Percentiles rank a stretch among this genome's conserved stretches.
Conservation (phyloP, 2,113 vertebrate species). For the Sardina pilchardus region DNA sequence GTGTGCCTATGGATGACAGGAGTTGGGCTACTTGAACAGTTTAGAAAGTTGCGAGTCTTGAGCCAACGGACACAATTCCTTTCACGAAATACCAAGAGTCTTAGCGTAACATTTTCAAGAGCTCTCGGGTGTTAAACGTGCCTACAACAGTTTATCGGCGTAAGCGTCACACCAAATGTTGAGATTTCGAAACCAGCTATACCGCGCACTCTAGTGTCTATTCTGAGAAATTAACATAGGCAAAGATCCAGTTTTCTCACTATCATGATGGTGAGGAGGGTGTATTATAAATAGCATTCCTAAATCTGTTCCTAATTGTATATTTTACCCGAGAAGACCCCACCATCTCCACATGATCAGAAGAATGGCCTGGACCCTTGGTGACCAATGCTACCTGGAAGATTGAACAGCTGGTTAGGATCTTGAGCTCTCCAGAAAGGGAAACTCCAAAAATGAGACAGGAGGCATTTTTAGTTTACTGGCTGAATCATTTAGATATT, state of each 20-base stretch:
- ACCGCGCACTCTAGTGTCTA: conserved; percentile 14
- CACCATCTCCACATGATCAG: background rate
- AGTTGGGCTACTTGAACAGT: background rate
- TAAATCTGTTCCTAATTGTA: background rate
- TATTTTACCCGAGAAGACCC: background rate
- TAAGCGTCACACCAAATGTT: background rate
- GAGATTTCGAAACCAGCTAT: background rate
- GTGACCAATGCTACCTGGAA: background rate
- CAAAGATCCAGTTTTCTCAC: background rate
- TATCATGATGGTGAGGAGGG: background rate
- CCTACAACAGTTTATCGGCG: background rate
- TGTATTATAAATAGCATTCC: background rate
- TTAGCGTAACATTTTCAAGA: background rate
- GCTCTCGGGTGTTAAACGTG: background rate
- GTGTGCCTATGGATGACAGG: background rate
- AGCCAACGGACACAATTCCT: background rate
- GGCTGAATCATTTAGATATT: background rate
- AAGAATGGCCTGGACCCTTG: background rate
- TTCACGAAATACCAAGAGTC: background rate
- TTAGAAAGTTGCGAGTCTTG: background rate
- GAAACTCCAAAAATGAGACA: background rate
- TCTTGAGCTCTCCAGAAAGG: background rate
- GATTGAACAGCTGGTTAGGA: background rate
- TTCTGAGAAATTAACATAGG: background rate
- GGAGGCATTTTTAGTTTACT: background rate